A percentile compares a stretch with the other conserved stretches of the same genome.
Conservation (phyloP, 2,797 vertebrate species). For the Danio tinwini region DNA sequence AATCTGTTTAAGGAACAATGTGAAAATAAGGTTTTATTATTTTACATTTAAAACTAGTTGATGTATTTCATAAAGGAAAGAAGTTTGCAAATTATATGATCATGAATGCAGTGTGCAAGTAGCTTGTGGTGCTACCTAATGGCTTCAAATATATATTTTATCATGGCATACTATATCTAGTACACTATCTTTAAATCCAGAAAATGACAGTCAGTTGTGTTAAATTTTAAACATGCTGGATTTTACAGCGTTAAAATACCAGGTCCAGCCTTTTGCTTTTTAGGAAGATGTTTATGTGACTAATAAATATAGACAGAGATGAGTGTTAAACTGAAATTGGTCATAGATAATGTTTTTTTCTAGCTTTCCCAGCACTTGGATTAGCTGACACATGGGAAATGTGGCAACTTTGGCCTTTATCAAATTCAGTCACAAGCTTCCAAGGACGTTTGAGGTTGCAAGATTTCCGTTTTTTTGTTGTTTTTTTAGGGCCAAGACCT, state of each 20-base stretch:
- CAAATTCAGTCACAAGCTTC: background rate
- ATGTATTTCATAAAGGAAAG: background rate
- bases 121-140: too few relatives aligned
- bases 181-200: background rate
- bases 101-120: background rate
- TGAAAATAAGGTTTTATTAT: background rate
- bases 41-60: background rate
- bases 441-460: conserved; percentile 12
- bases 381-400: conserved; percentile 8
- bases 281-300: background rate
- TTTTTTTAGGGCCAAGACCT: too few relatives aligned
- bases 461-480: background rate
- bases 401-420: conserved; percentile 22
- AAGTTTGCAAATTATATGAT: background rate
- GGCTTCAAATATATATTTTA: background rate
- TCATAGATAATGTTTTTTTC: background rate
- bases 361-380: conserved; percentile 12
- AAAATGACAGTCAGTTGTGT: background rate
- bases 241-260: background rate
- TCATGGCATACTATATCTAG: background rate
- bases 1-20: too few relatives aligned
- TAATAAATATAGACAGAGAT: background rate
- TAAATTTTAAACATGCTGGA: background rate
- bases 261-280: background rate
- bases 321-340: background rate